phyloP scores from a whole-genome alignment of 2,113 vertebrate genomes.

The Archocentrus centrarchus region DNA sequence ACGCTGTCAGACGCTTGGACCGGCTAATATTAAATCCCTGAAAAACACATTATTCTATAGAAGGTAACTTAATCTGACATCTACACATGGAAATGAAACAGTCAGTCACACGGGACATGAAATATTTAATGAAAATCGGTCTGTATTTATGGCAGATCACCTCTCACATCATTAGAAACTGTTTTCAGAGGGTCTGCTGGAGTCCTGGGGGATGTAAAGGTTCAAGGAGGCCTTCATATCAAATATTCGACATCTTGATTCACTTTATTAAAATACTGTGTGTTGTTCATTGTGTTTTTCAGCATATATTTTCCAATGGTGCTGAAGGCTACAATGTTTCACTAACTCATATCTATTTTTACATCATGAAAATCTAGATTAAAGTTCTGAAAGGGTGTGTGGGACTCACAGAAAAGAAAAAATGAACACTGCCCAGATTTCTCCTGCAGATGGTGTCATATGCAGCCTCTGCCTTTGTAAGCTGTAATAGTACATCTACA shows the following conservation, averaged over 20 bases:
- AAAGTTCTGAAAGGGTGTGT: neutral
- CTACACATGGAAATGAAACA: slow-evolving; percentile 36
- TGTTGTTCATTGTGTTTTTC: neutral
- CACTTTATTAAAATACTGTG: slow-evolving; percentile 42
- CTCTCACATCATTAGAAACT: slow-evolving; percentile 36
- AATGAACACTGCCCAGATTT: neutral
- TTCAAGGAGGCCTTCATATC: slow-evolving; percentile 48
- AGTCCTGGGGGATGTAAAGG: slow-evolving; percentile 24
- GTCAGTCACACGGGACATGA: slow-evolving; percentile 36
- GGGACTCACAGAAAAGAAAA: neutral
- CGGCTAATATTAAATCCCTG: slow-evolving; percentile 61
- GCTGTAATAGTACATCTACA: neutral
- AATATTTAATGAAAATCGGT: slow-evolving; percentile 43
- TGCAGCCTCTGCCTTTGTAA: neutral
- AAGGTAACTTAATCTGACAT: slow-evolving; percentile 22
- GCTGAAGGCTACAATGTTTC: neutral
- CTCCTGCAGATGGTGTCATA: neutral
- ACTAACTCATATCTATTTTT: neutral
- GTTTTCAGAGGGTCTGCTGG: slow-evolving; percentile 48
- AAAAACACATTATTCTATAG: slow-evolving; percentile 55
- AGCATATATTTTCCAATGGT: slow-evolving; percentile 14
- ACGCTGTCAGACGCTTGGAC: slow-evolving; percentile 51
- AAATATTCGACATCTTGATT: slow-evolving; percentile 61
- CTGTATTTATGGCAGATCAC: slow-evolving; percentile 40
- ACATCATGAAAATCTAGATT: neutral